These are phyloP conservation scores for Drosophila mojavensis DNA, from an alignment of 1,140 invertebrate genomes.

Conservation along the genomic window DNA sequence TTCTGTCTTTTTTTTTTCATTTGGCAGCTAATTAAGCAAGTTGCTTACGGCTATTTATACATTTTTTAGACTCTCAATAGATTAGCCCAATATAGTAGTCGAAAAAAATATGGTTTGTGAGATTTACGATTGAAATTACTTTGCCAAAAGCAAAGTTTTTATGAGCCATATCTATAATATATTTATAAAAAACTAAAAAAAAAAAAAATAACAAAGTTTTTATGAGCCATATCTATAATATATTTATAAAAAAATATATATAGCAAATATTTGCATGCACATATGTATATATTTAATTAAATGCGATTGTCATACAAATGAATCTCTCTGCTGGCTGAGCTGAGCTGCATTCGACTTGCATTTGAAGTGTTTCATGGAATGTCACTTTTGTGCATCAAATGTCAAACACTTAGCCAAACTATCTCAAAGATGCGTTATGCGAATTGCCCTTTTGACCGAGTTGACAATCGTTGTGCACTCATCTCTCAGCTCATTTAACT, in stretches of 20 bases:
- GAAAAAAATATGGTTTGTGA: neutral
- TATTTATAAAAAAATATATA: too few relatives aligned
- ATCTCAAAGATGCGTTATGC: neutral
- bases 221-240: too few relatives aligned
- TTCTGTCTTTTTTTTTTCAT: too few relatives aligned
- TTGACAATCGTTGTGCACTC: neutral
- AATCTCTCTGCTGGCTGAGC: too few relatives aligned
- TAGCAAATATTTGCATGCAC: too few relatives aligned
- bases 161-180: neutral
- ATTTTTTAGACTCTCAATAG: neutral
- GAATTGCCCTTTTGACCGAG: neutral
- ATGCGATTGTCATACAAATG: too few relatives aligned
- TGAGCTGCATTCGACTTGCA: too few relatives aligned
- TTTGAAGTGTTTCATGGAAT: too few relatives aligned
- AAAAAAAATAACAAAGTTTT: neutral
- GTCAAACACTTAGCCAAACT: too few relatives aligned
- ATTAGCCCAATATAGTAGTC: neutral
- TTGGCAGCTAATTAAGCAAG: neutral
- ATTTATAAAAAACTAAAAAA: too few relatives aligned
- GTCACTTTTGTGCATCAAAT: neutral
- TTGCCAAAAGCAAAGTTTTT: neutral
- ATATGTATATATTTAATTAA: too few relatives aligned
- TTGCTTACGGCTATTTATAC: neutral
- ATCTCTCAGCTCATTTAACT: constrained; percentile 40
- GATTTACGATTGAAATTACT: neutral